Base-by-base conservation (phyloP, 2,888 invertebrate genomes). In the Fragum fragum region DNA sequence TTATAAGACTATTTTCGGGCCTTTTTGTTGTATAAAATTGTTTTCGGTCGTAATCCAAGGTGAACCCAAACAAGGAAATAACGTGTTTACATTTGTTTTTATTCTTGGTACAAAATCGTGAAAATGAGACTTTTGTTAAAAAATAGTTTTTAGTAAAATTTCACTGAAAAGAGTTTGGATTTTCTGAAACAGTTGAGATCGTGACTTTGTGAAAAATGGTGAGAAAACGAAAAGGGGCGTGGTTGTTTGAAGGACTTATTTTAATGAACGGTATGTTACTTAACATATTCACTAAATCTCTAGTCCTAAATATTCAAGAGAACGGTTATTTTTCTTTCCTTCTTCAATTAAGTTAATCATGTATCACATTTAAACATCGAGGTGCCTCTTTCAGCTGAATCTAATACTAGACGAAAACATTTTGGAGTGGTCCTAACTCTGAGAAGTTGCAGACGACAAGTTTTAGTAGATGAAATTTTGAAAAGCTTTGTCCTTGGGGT, bases 61-160 rank as follows among this genome's bases (percentile, higher is more conserved):
- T 47, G n/a, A 47, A 47, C 47, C 47, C 14, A 47, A 47, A 47
- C 47, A 47, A 47, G 47, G 47, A 47, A 47, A 47, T 47, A 47
- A 47, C 47, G 47, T 47, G 47, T 47, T 16, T n/a, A 14, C 14
- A 47, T 5, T 47, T 47, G 47, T 47, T 47, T 14, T 47, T 14
- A 47, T 18, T 14, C 14, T 47, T 5, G n/a, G 7, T 47, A 47
- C n/a, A 9, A 18, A 47, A 3, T 47, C 9, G 32, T 36, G 32
- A 47, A 47, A 47, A 47, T 47, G 47, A 9, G 47, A 47, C n/a
- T 47, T 47, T 47, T 5, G 16, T 9, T 47, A 47, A 36, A 47
- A 36, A 36, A 9, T 36, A 36, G 3, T 36, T 36, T 36, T 36
- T 6, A 36, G 32, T 6, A 3, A 36, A 9, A 9, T 36, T 36